phyloP scores from a whole-genome alignment of 2,797 vertebrate species.

The Gouania willdenowi region DNA sequence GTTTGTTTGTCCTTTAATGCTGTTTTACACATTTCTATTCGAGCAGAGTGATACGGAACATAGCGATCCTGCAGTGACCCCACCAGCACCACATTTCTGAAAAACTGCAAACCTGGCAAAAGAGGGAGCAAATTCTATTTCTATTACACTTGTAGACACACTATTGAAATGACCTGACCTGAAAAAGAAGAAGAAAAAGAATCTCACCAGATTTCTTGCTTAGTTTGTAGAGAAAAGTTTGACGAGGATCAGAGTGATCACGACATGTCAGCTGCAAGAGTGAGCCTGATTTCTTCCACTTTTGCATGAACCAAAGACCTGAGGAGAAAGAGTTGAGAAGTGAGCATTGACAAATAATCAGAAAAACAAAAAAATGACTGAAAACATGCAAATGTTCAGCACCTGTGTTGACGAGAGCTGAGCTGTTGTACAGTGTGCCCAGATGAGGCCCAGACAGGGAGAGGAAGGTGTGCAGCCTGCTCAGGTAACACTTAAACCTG shows the following conservation, averaged over 20 bases:
- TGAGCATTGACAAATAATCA: background rate
- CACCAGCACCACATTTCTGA: conserved; percentile 95
- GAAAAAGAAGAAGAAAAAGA: no score
- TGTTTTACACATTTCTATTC: conserved; percentile 99
- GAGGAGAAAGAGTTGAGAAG: background rate
- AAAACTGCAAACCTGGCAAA: conserved; percentile 90
- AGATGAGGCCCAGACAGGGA: conserved; percentile 97
- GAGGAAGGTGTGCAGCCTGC: conserved; percentile 93
- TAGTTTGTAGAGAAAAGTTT: conserved; percentile 98
- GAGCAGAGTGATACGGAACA: conserved; percentile 96
- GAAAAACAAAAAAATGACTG: background rate
- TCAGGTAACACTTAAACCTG: conserved; percentile 95
- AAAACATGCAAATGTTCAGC: conserved; percentile 13
- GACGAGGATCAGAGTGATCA: conserved; percentile 96
- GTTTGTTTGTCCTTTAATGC: conserved; percentile 98
- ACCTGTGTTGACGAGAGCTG: conserved; percentile 98
- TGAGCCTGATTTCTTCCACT: conserved; percentile 99
- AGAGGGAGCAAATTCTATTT: background rate
- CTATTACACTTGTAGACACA: no score
- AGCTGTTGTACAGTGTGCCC: conserved; percentile 97
- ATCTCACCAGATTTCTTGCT: conserved; percentile 94
- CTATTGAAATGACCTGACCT: no score
- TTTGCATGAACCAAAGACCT: conserved; percentile 99
- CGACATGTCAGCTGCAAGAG: conserved; percentile 93
- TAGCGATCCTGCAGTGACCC: conserved; percentile 98